A percentile compares a stretch with the other conserved stretches of the same genome.
phyloP scores from a whole-genome alignment of 1,140 invertebrate species.

The Drosophila equinoxialis region DNA sequence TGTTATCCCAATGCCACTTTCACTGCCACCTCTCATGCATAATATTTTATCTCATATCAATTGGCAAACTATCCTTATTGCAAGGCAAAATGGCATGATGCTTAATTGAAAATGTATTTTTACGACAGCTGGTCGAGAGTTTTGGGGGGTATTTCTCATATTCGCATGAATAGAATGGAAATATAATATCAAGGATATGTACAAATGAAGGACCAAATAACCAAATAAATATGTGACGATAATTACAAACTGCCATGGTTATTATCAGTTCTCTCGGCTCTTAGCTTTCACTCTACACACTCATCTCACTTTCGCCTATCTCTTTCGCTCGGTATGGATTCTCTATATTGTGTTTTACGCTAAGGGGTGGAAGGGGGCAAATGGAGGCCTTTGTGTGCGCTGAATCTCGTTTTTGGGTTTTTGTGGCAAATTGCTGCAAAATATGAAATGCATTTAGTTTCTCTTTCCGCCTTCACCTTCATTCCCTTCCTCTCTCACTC shows the following conservation, averaged over 20 bases:
- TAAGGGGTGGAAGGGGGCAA: neutral
- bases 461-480: neutral
- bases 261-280: conserved; percentile 5
- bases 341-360: neutral
- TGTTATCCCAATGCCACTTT: no score
- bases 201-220: conserved; percentile 5
- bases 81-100: neutral
- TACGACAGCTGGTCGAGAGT: neutral
- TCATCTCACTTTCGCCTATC: neutral
- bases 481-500: conserved; percentile 11
- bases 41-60: neutral
- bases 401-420: conserved; percentile 44
- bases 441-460: conserved; percentile 56
- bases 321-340: neutral
- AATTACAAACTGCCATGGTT: conserved; percentile 53
- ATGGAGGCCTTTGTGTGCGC: conserved; percentile 34
- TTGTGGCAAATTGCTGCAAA: conserved; percentile 63
- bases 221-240: conserved; percentile 55
- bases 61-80: neutral
- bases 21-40: neutral
- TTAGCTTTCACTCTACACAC: conserved; percentile 19
- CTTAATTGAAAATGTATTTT: neutral
- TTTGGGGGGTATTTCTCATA: neutral
- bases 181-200: conserved; percentile 5
- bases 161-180: neutral